These are phyloP conservation scores for Amyelois transitella DNA, from an alignment of 1,140 invertebrate genomes.

Conservation along the genomic window DNA sequence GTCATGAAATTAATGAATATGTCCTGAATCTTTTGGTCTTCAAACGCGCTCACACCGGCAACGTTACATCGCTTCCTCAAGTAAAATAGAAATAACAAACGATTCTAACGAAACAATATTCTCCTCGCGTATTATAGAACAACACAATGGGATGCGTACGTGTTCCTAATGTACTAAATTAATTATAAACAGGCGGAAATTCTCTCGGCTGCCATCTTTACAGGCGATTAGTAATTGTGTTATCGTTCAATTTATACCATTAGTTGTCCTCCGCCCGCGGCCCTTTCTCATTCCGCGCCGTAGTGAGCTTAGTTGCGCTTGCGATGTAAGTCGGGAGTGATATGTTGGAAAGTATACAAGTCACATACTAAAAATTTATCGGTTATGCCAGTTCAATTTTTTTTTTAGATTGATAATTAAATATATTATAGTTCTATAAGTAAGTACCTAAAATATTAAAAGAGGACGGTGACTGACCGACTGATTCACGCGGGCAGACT, in stretches of 20 bases:
- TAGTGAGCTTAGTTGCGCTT: neutral
- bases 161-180: constrained; percentile 62
- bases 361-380: too few species aligned
- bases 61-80: constrained; percentile 14
- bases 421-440: too few species aligned
- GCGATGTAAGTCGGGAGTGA: too few species aligned
- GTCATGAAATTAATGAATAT: too few species aligned
- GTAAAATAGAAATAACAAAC: constrained; percentile 41
- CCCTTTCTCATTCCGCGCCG: neutral
- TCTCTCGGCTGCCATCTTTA: constrained; percentile 24
- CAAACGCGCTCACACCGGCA: neutral
- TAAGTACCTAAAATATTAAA: too few species aligned
- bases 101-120: constrained; percentile 57
- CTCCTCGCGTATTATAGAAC: constrained; percentile 39
- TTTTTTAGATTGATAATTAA: neutral
- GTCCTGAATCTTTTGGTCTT: neutral
- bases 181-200: constrained; percentile 61
- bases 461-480: too few species aligned
- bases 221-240: constrained; percentile 46
- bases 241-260: constrained; percentile 51
- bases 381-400: neutral
- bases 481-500: too few species aligned
- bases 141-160: constrained; percentile 52
- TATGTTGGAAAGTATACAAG: too few species aligned
- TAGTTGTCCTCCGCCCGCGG: constrained; percentile 24